Evolutionary conservation across 2,797 vertebrate genomes (phyloP).

Genomic region (Alca torda): DNA sequence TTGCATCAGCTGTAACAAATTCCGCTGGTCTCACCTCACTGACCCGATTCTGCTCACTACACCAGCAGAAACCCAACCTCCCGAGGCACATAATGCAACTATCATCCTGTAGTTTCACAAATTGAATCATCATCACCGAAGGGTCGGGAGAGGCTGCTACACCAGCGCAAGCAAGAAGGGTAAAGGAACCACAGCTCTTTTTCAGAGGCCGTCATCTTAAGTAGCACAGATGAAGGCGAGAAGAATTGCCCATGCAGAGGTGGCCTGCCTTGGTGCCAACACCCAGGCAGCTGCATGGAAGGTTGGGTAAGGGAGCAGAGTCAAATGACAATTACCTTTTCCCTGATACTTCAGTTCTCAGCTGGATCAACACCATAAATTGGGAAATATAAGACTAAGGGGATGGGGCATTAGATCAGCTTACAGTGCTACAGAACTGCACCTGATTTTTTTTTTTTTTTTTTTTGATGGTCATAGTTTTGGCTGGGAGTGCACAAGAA

Average conservation of each 20-base stretch:
- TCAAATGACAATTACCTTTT: not conserved
- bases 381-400: not conserved
- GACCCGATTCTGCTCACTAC: not conserved
- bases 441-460: not conserved
- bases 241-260: not conserved
- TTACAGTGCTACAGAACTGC: not conserved
- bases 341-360: not conserved
- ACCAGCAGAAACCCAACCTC: not conserved
- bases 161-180: not conserved
- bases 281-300: accelerated
- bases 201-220: accelerated
- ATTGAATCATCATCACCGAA: not conserved
- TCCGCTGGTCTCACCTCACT: not conserved
- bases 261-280: not conserved
- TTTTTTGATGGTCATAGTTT: not conserved
- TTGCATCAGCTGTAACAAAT: not conserved
- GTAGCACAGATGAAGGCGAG: not conserved
- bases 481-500: not conserved
- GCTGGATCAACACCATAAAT: not conserved
- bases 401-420: not conserved
- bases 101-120: not conserved
- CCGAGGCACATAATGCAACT: not conserved
- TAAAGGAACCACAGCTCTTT: accelerated
- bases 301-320: not conserved
- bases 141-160: not conserved